phyloP scores from a whole-genome alignment of 1,140 invertebrate genomes.

The Drosophila miranda region DNA sequence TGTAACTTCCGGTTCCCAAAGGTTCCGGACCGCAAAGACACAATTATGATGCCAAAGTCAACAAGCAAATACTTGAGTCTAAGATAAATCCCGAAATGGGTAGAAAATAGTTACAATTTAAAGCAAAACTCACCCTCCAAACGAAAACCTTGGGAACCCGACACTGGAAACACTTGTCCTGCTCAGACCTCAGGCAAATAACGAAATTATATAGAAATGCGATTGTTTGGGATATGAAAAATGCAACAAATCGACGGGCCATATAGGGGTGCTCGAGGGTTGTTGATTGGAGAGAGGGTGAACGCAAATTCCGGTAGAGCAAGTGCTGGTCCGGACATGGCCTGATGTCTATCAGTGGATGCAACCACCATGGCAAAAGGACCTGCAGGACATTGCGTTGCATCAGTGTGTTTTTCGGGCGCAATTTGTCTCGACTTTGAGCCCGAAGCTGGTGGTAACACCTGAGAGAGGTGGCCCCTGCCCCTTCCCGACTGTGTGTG shows the following conservation, averaged over 20 bases:
- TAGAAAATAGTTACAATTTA: constrained; percentile 1
- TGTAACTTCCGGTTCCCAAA: constrained; percentile 32
- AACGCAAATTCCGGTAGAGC: constrained; percentile 38
- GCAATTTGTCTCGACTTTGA: too few species aligned
- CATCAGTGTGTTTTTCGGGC: too few species aligned
- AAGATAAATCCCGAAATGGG: constrained; percentile 37
- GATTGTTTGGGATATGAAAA: constrained; percentile 24
- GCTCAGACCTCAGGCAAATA: constrained; percentile 65
- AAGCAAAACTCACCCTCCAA: constrained; percentile 8
- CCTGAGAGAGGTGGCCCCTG: too few species aligned
- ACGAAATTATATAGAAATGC: constrained; percentile 72
- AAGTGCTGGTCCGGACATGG: constrained; percentile 1
- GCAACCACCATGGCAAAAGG: constrained; percentile 60
- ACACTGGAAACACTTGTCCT: constrained; percentile 55
- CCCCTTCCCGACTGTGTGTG: neutral
- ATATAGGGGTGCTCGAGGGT: constrained; percentile 31
- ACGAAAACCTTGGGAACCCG: constrained; percentile 40
- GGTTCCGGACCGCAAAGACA: constrained; percentile 19
- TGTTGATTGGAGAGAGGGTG: constrained; percentile 13
- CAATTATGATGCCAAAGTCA: constrained; percentile 39
- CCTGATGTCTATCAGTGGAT: constrained; percentile 66
- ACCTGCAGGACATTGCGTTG: constrained; percentile 32
- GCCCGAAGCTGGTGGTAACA: too few species aligned
- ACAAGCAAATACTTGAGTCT: constrained; percentile 37
- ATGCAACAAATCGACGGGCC: constrained; percentile 11